Percentiles rank a stretch among this genome's conserved stretches.
Conservation (phyloP, 2,888 invertebrate species). For the Calliopum simillimum region DNA sequence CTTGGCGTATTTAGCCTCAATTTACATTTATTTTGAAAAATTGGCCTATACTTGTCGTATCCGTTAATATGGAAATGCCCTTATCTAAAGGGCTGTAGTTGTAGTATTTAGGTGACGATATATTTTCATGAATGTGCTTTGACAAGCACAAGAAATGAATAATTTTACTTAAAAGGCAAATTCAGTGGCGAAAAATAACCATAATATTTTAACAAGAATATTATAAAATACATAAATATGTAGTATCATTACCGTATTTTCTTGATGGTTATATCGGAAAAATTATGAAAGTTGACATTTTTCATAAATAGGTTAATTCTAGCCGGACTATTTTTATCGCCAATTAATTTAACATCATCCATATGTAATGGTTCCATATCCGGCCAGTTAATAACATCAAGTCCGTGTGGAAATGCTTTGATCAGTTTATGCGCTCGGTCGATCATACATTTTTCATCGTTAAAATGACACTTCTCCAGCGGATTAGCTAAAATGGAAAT, state of each 20-base stretch:
- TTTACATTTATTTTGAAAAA: too few species aligned
- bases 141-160: too few species aligned
- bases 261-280: slow-evolving; percentile 40
- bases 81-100: too few species aligned
- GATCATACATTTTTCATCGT: slow-evolving; percentile 50
- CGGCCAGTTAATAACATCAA: slow-evolving; percentile 43
- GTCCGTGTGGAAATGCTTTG: slow-evolving; percentile 42
- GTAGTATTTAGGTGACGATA: too few species aligned
- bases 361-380: slow-evolving; percentile 47
- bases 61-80: too few species aligned
- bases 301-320: slow-evolving; percentile 50
- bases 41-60: too few species aligned
- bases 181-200: too few species aligned
- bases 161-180: too few species aligned
- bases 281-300: slow-evolving; percentile 47
- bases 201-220: too few species aligned
- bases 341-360: slow-evolving; percentile 46
- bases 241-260: slow-evolving; percentile 40
- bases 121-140: too few species aligned
- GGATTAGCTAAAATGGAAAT: slow-evolving; percentile 44
- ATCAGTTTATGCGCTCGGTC: slow-evolving; percentile 45
- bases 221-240: too few species aligned
- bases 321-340: slow-evolving; percentile 46
- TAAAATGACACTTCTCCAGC: slow-evolving; percentile 48
- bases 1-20: too few species aligned